Conservation (phyloP, 2,797 vertebrate genomes). For the Ctenosaura bakeri region DNA sequence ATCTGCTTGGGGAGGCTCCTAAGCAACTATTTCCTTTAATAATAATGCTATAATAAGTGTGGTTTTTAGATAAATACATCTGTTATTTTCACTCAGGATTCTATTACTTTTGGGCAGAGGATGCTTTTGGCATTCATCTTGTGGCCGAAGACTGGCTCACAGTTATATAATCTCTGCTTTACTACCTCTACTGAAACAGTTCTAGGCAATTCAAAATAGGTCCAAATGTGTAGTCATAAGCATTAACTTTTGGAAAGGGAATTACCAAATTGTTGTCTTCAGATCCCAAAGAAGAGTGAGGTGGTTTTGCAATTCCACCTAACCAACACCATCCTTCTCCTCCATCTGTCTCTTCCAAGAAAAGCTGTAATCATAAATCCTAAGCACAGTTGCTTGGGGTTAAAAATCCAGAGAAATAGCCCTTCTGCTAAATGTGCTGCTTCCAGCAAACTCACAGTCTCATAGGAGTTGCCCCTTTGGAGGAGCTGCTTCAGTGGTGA, state of each 20-base stretch:
- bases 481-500: no score
- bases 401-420: neutral
- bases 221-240: slow-evolving; percentile 66
- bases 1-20: slow-evolving; percentile 64
- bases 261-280: slow-evolving; percentile 48
- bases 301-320: slow-evolving; percentile 46
- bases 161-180: slow-evolving; percentile 64
- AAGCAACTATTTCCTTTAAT: slow-evolving; percentile 72
- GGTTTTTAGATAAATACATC: slow-evolving; percentile 66
- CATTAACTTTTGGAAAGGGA: slow-evolving; percentile 56
- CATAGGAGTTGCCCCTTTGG: no score
- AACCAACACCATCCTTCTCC: neutral
- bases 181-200: slow-evolving; percentile 61
- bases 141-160: slow-evolving; percentile 68
- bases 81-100: slow-evolving; percentile 69
- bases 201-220: slow-evolving; percentile 71
- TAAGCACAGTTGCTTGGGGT: neutral
- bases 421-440: neutral
- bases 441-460: neutral
- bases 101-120: slow-evolving; percentile 65
- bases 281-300: slow-evolving; percentile 46
- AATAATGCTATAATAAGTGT: slow-evolving; percentile 68
- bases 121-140: slow-evolving; percentile 72
- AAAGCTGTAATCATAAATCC: neutral
- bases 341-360: neutral